Conservation (phyloP, 2,888 invertebrate genomes). For the Lepidocyrtoides sp. region DNA sequence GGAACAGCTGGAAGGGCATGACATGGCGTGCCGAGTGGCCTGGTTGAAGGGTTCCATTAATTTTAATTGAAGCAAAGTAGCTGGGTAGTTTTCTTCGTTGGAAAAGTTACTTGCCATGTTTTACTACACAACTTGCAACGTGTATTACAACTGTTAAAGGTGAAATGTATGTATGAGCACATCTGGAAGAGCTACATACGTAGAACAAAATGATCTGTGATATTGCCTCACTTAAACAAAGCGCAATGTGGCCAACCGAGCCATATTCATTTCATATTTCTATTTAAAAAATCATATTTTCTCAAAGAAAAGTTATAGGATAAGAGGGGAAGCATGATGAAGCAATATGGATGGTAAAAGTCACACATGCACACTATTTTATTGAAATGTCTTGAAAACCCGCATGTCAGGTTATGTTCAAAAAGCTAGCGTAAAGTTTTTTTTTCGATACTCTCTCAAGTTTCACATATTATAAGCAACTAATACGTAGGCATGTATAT, state of each 20-base stretch:
- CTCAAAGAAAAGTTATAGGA: not conserved
- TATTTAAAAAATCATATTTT: conserved; percentile 14
- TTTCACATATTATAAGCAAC: too few relatives aligned
- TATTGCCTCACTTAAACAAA: not conserved
- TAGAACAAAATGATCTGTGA: conserved; percentile 17
- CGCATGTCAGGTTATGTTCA: conserved; percentile 24
- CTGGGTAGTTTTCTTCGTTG: conserved; percentile 53
- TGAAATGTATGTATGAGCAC: not conserved
- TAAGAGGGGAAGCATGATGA: not conserved
- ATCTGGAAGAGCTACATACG: conserved; percentile 1
- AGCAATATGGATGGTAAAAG: conserved; percentile 27
- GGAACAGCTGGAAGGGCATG: conserved; percentile 73
- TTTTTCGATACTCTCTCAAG: too few relatives aligned
- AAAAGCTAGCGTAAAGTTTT: not conserved
- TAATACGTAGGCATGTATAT: too few relatives aligned
- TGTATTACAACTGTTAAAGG: conserved; percentile 12
- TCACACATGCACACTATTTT: conserved; percentile 7
- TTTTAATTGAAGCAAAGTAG: conserved; percentile 80
- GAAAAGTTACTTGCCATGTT: conserved; percentile 47
- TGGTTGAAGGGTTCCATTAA: conserved; percentile 78
- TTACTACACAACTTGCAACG: not conserved
- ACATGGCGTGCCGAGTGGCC: conserved; percentile 57
- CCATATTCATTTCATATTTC: conserved; percentile 17
- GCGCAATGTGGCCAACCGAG: conserved; percentile 5
- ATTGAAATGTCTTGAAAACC: conserved; percentile 25